phyloP scores from a whole-genome alignment of 2,797 vertebrate genomes.

The Tapirus indicus region DNA sequence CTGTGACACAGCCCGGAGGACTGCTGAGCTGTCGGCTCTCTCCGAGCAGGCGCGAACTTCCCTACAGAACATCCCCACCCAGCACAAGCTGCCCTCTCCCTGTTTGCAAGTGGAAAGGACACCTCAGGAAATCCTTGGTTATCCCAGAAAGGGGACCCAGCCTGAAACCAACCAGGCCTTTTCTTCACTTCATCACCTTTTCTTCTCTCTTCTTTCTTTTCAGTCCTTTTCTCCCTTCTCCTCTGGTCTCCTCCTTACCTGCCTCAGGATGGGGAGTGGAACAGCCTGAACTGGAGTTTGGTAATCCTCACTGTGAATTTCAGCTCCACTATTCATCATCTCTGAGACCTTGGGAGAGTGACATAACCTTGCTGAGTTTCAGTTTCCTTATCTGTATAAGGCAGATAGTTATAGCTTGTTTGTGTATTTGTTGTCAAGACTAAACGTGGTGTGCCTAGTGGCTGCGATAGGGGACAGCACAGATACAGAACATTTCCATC shows the following conservation, averaged over 20 bases:
- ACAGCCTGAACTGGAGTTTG: not conserved
- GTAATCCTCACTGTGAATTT: not conserved
- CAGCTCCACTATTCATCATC: not conserved
- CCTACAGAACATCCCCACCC: not conserved
- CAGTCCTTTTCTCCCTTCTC: not conserved
- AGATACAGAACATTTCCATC: not conserved
- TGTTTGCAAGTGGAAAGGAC: not conserved
- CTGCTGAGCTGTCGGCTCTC: not conserved
- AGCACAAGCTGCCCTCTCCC: not conserved
- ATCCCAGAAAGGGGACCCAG: not conserved
- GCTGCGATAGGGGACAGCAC: not conserved
- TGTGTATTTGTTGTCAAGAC: not conserved
- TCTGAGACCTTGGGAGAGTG: not conserved
- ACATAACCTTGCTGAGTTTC: not conserved
- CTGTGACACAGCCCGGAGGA: not conserved
- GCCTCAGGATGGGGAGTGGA: not conserved
- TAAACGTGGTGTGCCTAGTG: not conserved
- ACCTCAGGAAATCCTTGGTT: not conserved
- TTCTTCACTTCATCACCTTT: not conserved
- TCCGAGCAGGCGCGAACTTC: accelerated
- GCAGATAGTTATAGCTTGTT: not conserved
- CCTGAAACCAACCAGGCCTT: not conserved
- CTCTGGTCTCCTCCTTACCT: not conserved
- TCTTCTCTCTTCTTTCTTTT: not conserved
- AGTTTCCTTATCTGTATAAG: not conserved